A percentile compares a stretch with the other conserved stretches of the same genome.
Evolutionary conservation across 2,797 vertebrate species (phyloP).

Genomic region (Vespertilio murinus): DNA sequence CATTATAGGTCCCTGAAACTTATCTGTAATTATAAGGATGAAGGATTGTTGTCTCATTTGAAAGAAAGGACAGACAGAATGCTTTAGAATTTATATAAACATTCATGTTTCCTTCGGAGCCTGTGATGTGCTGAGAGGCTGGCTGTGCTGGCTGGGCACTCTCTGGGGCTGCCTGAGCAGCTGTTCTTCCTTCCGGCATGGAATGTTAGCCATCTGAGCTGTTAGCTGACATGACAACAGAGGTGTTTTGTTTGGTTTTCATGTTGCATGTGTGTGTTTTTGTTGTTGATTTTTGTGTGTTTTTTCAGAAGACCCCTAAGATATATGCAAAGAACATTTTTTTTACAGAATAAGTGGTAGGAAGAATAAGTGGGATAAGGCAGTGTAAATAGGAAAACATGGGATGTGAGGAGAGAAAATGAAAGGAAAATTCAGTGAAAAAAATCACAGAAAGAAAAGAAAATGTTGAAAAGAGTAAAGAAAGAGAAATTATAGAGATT

Average conservation of each 20-base stretch:
- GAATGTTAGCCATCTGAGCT: background rate
- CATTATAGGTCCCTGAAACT: background rate
- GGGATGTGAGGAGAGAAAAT: background rate
- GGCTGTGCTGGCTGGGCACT: rapidly evolving
- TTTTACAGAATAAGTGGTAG: background rate
- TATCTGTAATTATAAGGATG: background rate
- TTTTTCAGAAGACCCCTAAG: background rate
- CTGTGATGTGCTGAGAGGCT: background rate
- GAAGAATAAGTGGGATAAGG: background rate
- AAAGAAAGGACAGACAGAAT: background rate
- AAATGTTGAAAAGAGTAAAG: background rate
- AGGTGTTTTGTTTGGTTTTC: background rate
- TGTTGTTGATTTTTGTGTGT: background rate
- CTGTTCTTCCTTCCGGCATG: background rate
- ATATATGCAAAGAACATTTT: background rate
- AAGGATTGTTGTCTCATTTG: background rate
- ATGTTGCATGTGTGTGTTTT: background rate
- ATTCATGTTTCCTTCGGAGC: background rate
- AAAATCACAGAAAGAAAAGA: background rate
- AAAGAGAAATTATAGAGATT: background rate
- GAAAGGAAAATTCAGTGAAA: background rate
- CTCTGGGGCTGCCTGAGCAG: rapidly evolving
- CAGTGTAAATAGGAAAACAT: background rate
- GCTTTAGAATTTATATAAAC: background rate
- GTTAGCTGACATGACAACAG: too few species aligned